These are phyloP conservation scores for Bellardia pandia DNA, from an alignment of 2,888 invertebrate species.

Conservation along the genomic window DNA sequence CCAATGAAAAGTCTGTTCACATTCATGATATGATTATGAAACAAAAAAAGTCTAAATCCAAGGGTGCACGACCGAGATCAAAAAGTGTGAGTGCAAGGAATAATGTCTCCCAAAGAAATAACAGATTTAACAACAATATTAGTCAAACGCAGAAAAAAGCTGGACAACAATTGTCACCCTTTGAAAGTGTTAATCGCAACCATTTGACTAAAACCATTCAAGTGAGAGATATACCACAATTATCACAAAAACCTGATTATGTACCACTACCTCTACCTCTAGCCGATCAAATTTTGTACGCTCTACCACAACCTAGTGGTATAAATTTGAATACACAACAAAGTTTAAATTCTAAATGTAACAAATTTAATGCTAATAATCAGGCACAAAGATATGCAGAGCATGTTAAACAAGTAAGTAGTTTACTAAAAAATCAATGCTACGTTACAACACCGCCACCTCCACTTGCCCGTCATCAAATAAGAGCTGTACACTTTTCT, in stretches of 20 bases:
- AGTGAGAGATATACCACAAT: background rate
- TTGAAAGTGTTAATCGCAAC: constrained; percentile 51
- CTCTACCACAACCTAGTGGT: constrained; percentile 58
- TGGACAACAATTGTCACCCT: constrained; percentile 46
- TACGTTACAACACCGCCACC: constrained; percentile 8
- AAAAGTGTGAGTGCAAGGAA: background rate
- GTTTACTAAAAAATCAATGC: constrained; percentile 26
- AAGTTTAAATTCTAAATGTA: background rate
- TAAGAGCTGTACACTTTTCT: constrained; percentile 30
- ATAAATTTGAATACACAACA: constrained; percentile 1
- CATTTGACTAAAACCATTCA: constrained; percentile 10
- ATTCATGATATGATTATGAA: constrained; percentile 77
- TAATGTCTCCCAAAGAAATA: constrained; percentile 2
- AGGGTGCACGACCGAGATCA: background rate
- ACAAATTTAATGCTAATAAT: background rate
- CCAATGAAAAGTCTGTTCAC: constrained; percentile 77
- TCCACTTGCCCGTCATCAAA: constrained; percentile 1
- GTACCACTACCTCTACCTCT: background rate
- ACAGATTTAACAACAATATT: background rate
- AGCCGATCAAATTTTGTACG: constrained; percentile 10
- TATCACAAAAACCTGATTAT: background rate
- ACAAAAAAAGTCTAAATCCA: constrained; percentile 77
- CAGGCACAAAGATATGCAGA: background rate
- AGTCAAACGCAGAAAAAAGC: background rate
- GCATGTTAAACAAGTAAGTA: constrained; percentile 29